These are phyloP conservation scores for Aplochiton taeniatus DNA, from an alignment of 2,797 vertebrate genomes.

Conservation along the genomic window DNA sequence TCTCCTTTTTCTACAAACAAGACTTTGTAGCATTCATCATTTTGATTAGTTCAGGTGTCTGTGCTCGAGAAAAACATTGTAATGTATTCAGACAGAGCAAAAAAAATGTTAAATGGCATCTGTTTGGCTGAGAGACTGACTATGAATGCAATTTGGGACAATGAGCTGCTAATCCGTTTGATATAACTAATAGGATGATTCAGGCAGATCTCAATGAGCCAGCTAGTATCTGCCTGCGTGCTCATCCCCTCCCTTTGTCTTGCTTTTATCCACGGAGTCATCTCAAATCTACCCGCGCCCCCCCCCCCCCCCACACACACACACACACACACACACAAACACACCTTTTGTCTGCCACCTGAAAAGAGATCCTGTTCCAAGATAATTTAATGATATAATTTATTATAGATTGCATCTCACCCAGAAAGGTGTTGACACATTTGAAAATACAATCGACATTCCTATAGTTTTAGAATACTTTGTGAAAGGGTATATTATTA, in stretches of 20 bases:
- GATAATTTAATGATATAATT: no score
- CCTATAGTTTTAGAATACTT: no score
- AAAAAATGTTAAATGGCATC: no score
- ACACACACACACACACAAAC: no score
- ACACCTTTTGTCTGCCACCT: conserved; percentile 11
- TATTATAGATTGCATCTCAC: no score
- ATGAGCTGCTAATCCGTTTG: conserved; percentile 64
- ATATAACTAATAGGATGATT: conserved; percentile 68
- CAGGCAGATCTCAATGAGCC: conserved; percentile 47
- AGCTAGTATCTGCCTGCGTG: conserved; percentile 38
- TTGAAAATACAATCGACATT: no score
- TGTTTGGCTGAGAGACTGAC: conserved; percentile 24
- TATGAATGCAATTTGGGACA: conserved; percentile 53
- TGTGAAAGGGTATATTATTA: no score
- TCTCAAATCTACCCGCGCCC: conserved; percentile 38
- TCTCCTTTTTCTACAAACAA: neutral
- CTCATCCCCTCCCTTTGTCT: conserved; percentile 28
- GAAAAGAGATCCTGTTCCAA: neutral
- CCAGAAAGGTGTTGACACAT: no score
- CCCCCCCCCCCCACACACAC: no score
- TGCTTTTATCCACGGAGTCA: conserved; percentile 53
- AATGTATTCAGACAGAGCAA: conserved; percentile 40
- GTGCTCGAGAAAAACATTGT: conserved; percentile 19
- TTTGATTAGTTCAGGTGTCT: neutral
- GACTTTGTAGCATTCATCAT: neutral